These are phyloP conservation scores for Araneus ventricosus DNA, from an alignment of 1,140 invertebrate species.

Conservation along the genomic window DNA sequence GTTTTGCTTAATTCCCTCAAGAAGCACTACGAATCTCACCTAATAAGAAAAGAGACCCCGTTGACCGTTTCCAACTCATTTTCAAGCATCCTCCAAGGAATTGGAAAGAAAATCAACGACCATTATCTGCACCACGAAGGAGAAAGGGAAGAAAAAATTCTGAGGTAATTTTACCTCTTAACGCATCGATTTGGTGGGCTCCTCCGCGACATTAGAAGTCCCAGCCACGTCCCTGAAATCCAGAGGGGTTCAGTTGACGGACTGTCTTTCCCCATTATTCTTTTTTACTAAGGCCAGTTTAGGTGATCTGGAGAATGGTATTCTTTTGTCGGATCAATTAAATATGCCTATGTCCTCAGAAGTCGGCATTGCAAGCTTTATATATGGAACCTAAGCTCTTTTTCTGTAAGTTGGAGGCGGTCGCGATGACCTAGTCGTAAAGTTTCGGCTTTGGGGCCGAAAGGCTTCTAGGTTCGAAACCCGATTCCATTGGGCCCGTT, in stretches of 20 bases:
- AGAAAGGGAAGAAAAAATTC: not conserved
- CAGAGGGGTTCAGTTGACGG: not conserved
- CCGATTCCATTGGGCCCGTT: too few species aligned
- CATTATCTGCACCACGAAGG: not conserved
- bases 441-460: too few species aligned
- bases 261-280: not conserved
- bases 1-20: not conserved
- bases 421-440: too few species aligned
- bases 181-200: not conserved
- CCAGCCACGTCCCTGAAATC: not conserved
- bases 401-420: too few species aligned
- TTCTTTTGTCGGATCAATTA: too few species aligned
- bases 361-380: too few species aligned
- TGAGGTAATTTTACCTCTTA: not conserved
- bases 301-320: not conserved
- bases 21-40: not conserved
- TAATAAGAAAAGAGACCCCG: not conserved
- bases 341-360: too few species aligned
- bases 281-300: not conserved
- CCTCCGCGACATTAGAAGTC: not conserved
- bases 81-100: not conserved
- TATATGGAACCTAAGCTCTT: too few species aligned
- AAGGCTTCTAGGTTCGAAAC: too few species aligned
- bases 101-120: not conserved
- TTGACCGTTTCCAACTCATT: slow-evolving; percentile 10